Base-by-base conservation (phyloP, 2,888 invertebrate genomes). In the Myathropa florea region DNA sequence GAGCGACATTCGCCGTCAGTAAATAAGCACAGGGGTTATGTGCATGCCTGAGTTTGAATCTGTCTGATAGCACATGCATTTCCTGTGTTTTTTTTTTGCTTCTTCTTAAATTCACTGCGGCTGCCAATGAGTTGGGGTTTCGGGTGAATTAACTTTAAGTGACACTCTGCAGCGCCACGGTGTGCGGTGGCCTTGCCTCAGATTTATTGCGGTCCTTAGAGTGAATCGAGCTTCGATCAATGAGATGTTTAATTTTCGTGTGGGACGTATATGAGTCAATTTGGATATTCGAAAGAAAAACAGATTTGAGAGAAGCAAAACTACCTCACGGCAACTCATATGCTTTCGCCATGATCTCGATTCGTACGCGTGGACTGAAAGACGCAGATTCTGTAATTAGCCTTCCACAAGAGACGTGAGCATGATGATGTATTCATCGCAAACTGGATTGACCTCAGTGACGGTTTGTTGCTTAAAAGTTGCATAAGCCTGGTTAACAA, bases 11-110 rank as follows among this genome's bases (percentile, higher is more conserved):
- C 39, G 46, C 67, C 24, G 46, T 55, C 57, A 64, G 72, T 36
- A 85, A 72, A 72, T 77, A 76, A 68, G 67, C 53, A n/a, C n/a
- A 64, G 68, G 46, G 76, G 59, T 77, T 85, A 63, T 81, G 67
- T 63, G 68, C 36, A 61, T 68, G 23, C 46, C 12, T 39, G 21
- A 33, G 59, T 68, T 68, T 23, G n/a, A 68, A 82, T 60, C 73
- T 64, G 72, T 28, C 60, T 73, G 72, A 80, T 71, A 61, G 72
- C 28, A 67, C 46, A 72, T 81, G 81, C 73, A 82, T 77, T 85
- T 81, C 81, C 85, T 77, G 81, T 82, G 57, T 26, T 12, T 63
- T 73, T 33, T 63, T 73, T 33, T 53, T 33, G 36, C 46, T 28
- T 21, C 1, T 53, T 9, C 60, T 60, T 24, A 60, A 23, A 57